Conservation (phyloP, 2,888 invertebrate species). For the Apotomis betuletana region DNA sequence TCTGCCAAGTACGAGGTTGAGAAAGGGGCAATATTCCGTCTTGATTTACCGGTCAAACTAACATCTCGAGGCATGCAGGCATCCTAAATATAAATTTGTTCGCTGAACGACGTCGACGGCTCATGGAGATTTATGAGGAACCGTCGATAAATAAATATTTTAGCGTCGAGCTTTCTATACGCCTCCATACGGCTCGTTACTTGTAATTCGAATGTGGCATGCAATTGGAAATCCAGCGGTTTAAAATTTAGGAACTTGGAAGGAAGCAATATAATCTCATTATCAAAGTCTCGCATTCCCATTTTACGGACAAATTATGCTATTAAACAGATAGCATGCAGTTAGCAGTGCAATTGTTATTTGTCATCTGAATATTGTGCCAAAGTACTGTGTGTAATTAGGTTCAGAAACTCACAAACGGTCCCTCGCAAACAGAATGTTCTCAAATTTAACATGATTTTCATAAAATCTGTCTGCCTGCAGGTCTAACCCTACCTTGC, state of each 20-base stretch:
- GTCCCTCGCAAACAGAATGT: no score
- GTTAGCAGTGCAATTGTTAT: no score
- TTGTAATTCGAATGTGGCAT: not conserved
- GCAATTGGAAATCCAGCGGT: not conserved
- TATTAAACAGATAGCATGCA: no score
- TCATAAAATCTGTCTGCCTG: no score
- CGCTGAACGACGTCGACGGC: slow-evolving; percentile 47
- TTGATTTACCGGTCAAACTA: slow-evolving; percentile 15
- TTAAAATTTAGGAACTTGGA: not conserved
- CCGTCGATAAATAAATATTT: slow-evolving; percentile 49
- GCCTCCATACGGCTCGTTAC: slow-evolving; percentile 38
- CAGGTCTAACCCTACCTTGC: no score
- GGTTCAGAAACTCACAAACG: no score
- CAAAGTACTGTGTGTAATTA: no score
- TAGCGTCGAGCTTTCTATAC: slow-evolving; percentile 47
- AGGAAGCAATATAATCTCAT: not conserved
- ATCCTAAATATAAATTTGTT: slow-evolving; percentile 47
- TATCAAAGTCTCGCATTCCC: not conserved
- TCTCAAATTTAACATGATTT: no score
- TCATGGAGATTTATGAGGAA: slow-evolving; percentile 51
- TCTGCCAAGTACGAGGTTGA: no score
- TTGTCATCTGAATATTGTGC: no score
- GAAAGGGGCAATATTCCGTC: not conserved
- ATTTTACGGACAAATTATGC: no score
- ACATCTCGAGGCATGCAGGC: slow-evolving; percentile 27